Evolutionary conservation across 2,888 invertebrate species (phyloP), one percentile per base, ranked within the genome.

Genomic region (Phasia obesa): DNA sequence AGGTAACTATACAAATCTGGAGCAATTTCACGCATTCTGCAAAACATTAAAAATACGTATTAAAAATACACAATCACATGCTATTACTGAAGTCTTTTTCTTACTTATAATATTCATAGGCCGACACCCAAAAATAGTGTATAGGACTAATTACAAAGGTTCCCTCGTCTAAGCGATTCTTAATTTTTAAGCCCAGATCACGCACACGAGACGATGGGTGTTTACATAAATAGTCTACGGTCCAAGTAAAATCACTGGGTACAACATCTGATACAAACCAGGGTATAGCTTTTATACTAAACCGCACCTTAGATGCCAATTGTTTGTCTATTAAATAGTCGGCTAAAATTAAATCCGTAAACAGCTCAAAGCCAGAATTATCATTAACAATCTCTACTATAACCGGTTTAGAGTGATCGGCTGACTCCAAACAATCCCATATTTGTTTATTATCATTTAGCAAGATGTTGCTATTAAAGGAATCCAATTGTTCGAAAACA

Each of bases 201-300:
- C 78, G 85, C 1, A 91, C 85, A 17, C 84, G 64, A 0, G 87
- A 85, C 0, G 92, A 87, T 0, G 87, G 73, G 77, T 91, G 89
- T 0, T 87, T 86, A 69, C 86, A 89, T 38, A 94, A 89, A 80
- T 91, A 90, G 2, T 93, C 87, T 19, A 97, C 85, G 0, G 93
- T 93, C 94, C 95, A 96, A 87, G 93, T 86, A 76, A 98, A 95
- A 92, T 99, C 99, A 6, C 78, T 78, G 1, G 88, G 88, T 19
- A 95, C 96, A 0, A 95, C 96, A 90, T 99, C 99, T 0, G 98
- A 99, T 9, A 99, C 94, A 90, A 96, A 99, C 99, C 99, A 99
- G 0, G 99, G 98, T 84, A 97, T 95, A 3, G 93, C 92, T 92
- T 99, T 99, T 0, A 96, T 95, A 90, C 98, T 95, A 86, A 99